Evolutionary conservation across 2,888 invertebrate species (phyloP), one percentile per base, ranked within the genome.

Genomic region (Theristus sp.): DNA sequence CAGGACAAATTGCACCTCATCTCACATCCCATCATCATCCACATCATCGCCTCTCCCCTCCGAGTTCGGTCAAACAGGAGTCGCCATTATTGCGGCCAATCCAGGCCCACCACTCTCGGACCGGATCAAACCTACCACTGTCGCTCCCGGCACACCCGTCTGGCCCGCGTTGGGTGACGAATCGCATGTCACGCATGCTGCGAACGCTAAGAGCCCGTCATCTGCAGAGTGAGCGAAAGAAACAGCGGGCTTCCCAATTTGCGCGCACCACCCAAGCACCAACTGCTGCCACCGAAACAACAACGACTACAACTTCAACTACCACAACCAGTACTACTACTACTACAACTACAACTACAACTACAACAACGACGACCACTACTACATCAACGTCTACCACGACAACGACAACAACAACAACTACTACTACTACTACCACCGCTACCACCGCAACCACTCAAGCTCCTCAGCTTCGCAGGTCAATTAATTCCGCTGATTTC

Each of bases 371-470:
- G 22, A 47, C 49, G 49, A n/a, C 22, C 22, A n/a, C 49, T 47
- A 47, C 49, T 47, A 47, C 49, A 22, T 22, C 49, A 22, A 47
- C 49, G 49, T n/a, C 49, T 47, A n/a, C 22, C 22, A 47, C 49
- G 22, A 47, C 49, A 22, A 47, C 49, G 22, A n/a, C 49, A 47
- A 47, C 49, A 47, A 47, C 49, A 22, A n/a, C 22, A 47, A 22
- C 22, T 27, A 17, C 56, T 20, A 62, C 63, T 24, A 31, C 63
- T 20, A 63, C 62, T 1, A 62, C 63, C 27, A 62, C 61, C 13
- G 59, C 57, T 1, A 60, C 63, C 26, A 63, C 52, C 31, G 57
- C 59, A 1, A 55, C 61, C 24, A 62, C 61, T 1, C 53, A 13
- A 60, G 56, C 6, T 49, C 59, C 0, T 60, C n/a, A 47, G 60